Evolutionary conservation across 2,888 invertebrate genomes (phyloP).

Genomic region (Eretmocerus hayati): DNA sequence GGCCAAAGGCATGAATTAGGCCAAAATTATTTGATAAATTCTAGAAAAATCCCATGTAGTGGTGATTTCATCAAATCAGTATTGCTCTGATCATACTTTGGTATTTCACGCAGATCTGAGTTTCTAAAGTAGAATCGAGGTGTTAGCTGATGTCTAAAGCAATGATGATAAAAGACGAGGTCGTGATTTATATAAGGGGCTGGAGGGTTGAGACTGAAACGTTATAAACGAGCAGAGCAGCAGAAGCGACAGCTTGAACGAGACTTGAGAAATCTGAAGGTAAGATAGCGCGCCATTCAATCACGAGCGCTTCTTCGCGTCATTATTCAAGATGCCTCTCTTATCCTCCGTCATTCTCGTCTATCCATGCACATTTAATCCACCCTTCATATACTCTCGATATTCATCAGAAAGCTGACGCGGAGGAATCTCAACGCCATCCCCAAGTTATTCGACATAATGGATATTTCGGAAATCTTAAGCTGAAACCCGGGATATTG

Average conservation of each 20-base stretch:
- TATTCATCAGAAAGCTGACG: slow-evolving; percentile 22
- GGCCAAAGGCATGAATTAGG: too few species aligned
- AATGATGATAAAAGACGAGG: slow-evolving; percentile 13
- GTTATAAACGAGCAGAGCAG: slow-evolving; percentile 9
- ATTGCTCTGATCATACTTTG: too few species aligned
- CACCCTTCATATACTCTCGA: slow-evolving; percentile 7
- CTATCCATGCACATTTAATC: background rate
- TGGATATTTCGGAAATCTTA: too few species aligned
- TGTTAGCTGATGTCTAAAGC: slow-evolving; percentile 5
- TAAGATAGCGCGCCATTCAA: slow-evolving; percentile 22
- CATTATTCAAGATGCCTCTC: slow-evolving; percentile 23
- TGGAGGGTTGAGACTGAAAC: slow-evolving; percentile 6
- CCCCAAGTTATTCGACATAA: too few species aligned
- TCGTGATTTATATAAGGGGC: slow-evolving; percentile 16
- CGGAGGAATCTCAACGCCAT: slow-evolving; percentile 12
- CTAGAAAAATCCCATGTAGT: too few species aligned
- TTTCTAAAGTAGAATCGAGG: too few species aligned
- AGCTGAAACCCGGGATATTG: too few species aligned
- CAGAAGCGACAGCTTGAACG: background rate
- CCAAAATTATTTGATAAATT: too few species aligned
- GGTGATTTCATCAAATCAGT: too few species aligned
- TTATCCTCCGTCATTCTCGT: slow-evolving; percentile 9
- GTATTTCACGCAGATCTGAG: too few species aligned
- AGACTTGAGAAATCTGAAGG: slow-evolving; percentile 24
- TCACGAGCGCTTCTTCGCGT: slow-evolving; percentile 22